A percentile compares a stretch with the other conserved stretches of the same genome.
phyloP scores from a whole-genome alignment of 1,140 invertebrate species.

The Ectropis grisescens region DNA sequence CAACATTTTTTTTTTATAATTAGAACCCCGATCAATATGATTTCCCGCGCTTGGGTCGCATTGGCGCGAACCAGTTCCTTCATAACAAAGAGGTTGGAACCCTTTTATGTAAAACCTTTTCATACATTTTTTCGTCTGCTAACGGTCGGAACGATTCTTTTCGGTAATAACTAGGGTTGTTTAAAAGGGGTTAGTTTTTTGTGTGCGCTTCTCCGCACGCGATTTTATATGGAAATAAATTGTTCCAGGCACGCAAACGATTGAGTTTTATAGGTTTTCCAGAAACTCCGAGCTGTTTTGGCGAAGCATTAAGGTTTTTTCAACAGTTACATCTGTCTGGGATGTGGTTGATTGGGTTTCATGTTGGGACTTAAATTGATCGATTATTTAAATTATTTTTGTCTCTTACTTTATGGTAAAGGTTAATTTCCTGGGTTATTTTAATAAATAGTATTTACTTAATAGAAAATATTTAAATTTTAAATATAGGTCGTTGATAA shows the following conservation, averaged over 20 bases:
- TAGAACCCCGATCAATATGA: constrained; percentile 41
- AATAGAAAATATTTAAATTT: too few relatives aligned
- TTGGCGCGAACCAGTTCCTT: constrained; percentile 33
- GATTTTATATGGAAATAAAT: constrained; percentile 35
- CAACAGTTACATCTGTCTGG: constrained; percentile 4
- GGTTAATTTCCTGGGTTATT: too few relatives aligned
- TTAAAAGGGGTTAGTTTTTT: constrained; percentile 56
- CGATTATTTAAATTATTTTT: too few relatives aligned
- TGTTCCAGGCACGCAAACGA: constrained; percentile 38
- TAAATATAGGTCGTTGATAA: too few relatives aligned
- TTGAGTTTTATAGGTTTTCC: constrained; percentile 4
- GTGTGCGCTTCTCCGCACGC: constrained; percentile 40
- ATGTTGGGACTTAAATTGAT: too few relatives aligned
- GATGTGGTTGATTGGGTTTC: too few relatives aligned
- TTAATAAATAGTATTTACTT: too few relatives aligned
- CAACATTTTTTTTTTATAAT: constrained; percentile 48
- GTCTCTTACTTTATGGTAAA: too few relatives aligned
- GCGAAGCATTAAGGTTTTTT: too few relatives aligned
- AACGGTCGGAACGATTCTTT: constrained; percentile 54
- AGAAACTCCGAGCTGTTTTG: background rate
- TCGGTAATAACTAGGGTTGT: constrained; percentile 54
- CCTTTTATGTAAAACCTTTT: constrained; percentile 52
- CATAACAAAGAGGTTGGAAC: constrained; percentile 28
- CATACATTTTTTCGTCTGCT: constrained; percentile 48
- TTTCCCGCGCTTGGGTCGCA: constrained; percentile 37